Base-by-base conservation (phyloP, 2,797 vertebrate genomes). In the Betta splendens region DNA sequence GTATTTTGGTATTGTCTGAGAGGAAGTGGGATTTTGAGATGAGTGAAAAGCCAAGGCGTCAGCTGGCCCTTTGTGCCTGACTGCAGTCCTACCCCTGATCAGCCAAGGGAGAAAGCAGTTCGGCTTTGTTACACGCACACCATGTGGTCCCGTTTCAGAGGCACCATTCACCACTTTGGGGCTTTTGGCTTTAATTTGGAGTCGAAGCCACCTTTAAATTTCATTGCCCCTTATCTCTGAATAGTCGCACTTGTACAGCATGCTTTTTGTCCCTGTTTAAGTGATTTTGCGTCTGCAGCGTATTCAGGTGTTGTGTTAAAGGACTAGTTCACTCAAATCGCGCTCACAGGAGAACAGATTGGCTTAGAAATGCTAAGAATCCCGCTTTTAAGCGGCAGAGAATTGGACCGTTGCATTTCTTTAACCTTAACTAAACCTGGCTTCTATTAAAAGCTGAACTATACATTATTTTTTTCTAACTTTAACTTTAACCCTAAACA, bases 21-120 rank as follows among this genome's bases (percentile, higher is more conserved):
- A 88, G 85, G 89, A 89, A 90, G 89, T 88, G 74, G 87, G 85
- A 84, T 91, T 90, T 88, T 81, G 84, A 89, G 84, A 82, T 75
- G 88, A 86, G 81, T 86, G 89, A 87, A 85, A 89, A 85, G 87
- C 86, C 80, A 70, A 84, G 86, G 85, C 81, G 88, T 92, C 90
- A 92, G 89, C 91, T 91, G 91, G 87, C 83, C 85, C 87, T 89
- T 90, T 90, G 89, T 90, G 87, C 86, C 80, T 80, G 70, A 83
- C 81, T 85, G 84, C 87, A 75, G 85, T 86, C 72, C 65, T 85
- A 67, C 70, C 72, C 89, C 83, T 89, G 89, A 89, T 83, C 88
- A 89, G 90, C 86, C 89, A 88, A 89, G 89, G 83, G 89, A 89
- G 83, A 84, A 88, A 83, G 82, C 88, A 85, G 72, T 75, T 81